phyloP scores from a whole-genome alignment of 1,140 invertebrate genomes.

The Ostrea edulis region DNA sequence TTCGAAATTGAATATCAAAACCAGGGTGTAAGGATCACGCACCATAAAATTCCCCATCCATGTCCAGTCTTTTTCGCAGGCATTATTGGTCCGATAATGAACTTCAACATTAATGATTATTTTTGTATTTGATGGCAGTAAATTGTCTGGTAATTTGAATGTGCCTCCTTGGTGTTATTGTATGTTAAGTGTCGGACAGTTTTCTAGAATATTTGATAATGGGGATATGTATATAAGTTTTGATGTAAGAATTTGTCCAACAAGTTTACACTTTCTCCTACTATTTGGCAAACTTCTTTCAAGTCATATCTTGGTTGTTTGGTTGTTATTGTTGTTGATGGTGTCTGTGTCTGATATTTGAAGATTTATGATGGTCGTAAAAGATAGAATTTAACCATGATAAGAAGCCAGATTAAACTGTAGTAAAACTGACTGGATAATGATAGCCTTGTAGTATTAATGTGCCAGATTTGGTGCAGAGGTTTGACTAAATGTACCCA shows the following conservation, averaged over 20 bases:
- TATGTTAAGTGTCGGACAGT: neutral
- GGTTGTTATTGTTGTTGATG: slow-evolving; percentile 11
- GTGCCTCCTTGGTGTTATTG: neutral
- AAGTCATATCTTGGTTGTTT: slow-evolving; percentile 2
- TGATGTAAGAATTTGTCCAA: neutral
- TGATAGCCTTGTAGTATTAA: slow-evolving; percentile 33
- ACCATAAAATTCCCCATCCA: slow-evolving; percentile 15
- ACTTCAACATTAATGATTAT: slow-evolving; percentile 18
- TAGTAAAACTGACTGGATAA: slow-evolving; percentile 23
- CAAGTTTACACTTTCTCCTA: slow-evolving; percentile 22
- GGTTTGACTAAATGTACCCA: slow-evolving; percentile 13
- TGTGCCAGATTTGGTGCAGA: slow-evolving; percentile 16
- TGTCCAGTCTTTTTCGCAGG: neutral
- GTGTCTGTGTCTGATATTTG: slow-evolving; percentile 32
- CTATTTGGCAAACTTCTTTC: slow-evolving; percentile 23
- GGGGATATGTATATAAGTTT: neutral
- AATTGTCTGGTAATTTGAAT: slow-evolving; percentile 14
- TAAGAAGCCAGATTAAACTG: neutral
- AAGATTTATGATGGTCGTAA: slow-evolving; percentile 35
- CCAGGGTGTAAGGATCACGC: slow-evolving; percentile 4
- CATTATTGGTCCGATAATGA: slow-evolving; percentile 19
- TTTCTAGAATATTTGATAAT: neutral
- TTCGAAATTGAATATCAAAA: slow-evolving; percentile 27
- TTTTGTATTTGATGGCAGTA: slow-evolving; percentile 17
- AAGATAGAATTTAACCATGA: slow-evolving; percentile 18